Percentiles rank a stretch among this genome's conserved stretches.
Evolutionary conservation across 2,797 vertebrate species (phyloP).

Genomic region (Hemitrygon akajei): DNA sequence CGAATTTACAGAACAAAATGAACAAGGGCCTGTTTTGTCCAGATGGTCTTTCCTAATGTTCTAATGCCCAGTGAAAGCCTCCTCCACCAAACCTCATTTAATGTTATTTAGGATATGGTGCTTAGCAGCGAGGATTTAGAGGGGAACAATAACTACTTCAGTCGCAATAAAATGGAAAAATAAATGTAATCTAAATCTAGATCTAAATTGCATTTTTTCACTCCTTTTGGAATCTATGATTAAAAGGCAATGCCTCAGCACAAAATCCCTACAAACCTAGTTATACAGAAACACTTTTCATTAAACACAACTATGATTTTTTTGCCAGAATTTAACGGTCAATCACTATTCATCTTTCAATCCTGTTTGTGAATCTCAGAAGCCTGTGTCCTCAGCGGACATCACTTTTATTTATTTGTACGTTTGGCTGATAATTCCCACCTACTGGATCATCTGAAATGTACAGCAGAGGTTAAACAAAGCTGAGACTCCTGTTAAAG

Average conservation of each 20-base stretch:
- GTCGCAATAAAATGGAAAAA: not conserved
- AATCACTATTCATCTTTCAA: not conserved
- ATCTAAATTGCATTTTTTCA: not conserved
- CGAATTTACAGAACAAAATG: not conserved
- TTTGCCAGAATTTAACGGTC: not conserved
- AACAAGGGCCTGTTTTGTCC: not conserved
- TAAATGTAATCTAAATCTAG: not conserved
- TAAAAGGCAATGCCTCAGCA: not conserved
- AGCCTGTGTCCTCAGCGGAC: not conserved
- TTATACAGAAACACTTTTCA: not conserved
- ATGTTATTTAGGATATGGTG: not conserved
- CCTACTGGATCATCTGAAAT: not conserved
- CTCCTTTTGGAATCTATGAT: not conserved
- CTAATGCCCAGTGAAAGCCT: not conserved
- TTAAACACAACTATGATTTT: not conserved
- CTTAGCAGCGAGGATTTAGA: not conserved
- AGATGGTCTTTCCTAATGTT: not conserved
- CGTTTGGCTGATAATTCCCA: not conserved
- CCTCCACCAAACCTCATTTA: not conserved
- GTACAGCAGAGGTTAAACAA: not conserved
- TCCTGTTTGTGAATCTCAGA: not conserved
- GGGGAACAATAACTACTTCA: not conserved
- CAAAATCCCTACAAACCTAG: not conserved
- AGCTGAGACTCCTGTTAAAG: not conserved
- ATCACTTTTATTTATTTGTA: not conserved